Percentiles rank a stretch among this genome's conserved stretches.
These are phyloP conservation scores for Tetrax tetrax DNA, from an alignment of 2,113 vertebrate species.

Conservation along the genomic window DNA sequence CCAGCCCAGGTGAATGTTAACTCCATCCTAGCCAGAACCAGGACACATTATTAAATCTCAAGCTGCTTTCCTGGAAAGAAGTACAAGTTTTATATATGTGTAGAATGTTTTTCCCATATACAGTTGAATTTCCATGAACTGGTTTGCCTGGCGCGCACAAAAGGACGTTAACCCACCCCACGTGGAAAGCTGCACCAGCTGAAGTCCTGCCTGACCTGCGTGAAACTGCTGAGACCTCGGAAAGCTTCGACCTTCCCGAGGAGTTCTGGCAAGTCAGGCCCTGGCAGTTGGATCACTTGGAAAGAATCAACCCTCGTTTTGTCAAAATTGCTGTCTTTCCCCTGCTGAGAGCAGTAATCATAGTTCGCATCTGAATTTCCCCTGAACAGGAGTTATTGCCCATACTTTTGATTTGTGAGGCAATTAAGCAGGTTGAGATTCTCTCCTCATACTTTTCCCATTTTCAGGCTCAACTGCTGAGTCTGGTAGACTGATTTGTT, in stretches of 20 bases:
- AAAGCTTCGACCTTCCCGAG: not conserved
- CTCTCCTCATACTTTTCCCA: slow-evolving; percentile 14
- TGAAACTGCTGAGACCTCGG: not conserved
- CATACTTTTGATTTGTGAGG: slow-evolving; percentile 42
- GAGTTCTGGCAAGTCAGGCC: not conserved
- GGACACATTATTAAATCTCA: too few species aligned
- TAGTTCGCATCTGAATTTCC: slow-evolving; percentile 22
- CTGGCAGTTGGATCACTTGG: not conserved
- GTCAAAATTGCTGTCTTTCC: too few species aligned
- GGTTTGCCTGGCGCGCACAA: accelerated
- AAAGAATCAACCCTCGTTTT: too few species aligned
- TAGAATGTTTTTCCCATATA: not conserved
- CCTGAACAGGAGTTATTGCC: slow-evolving; percentile 22
- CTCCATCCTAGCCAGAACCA: too few species aligned
- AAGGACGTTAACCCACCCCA: not conserved
- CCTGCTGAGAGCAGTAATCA: not conserved
- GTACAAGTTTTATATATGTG: not conserved
- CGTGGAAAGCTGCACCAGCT: not conserved
- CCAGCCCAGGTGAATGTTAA: too few species aligned
- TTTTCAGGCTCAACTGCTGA: not conserved
- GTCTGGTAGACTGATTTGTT: not conserved
- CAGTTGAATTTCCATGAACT: not conserved
- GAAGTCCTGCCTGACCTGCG: not conserved
- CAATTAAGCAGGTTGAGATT: slow-evolving; percentile 27
- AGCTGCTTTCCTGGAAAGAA: too few species aligned